A percentile compares a stretch with the other conserved stretches of the same genome.
Evolutionary conservation across 2,113 vertebrate genomes (phyloP).

Genomic region (Scartelaos histophorus): DNA sequence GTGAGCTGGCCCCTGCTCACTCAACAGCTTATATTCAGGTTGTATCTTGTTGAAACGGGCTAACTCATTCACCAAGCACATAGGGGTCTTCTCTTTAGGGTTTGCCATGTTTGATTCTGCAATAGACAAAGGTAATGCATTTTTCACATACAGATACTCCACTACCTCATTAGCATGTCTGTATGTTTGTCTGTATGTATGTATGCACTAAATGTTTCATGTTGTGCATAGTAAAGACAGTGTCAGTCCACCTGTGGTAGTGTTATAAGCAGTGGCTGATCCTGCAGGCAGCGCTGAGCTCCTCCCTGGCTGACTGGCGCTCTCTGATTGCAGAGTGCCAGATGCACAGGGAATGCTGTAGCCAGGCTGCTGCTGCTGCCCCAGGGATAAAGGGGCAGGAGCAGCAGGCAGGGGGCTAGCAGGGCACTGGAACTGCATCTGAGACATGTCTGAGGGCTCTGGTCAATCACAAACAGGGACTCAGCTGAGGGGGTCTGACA

Average conservation of each 20-base stretch:
- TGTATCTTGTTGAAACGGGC: constrained; percentile 96
- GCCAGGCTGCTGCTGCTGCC: constrained; percentile 81
- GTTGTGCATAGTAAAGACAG: neutral
- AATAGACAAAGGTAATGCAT: constrained; percentile 17
- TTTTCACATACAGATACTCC: neutral
- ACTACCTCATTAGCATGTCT: neutral
- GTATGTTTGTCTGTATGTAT: no score
- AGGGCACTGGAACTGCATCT: constrained; percentile 90
- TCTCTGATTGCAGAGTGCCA: constrained; percentile 90
- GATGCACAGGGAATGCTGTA: constrained; percentile 89
- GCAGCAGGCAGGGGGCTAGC: constrained; percentile 83
- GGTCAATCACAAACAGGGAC: constrained; percentile 31
- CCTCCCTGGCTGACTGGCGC: constrained; percentile 91
- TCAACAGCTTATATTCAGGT: constrained; percentile 91
- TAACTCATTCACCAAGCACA: constrained; percentile 99
- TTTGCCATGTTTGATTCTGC: constrained; percentile 96
- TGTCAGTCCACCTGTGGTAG: constrained; percentile 83
- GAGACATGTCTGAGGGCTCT: constrained; percentile 86
- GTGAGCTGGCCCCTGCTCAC: constrained; percentile 92
- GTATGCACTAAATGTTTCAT: neutral
- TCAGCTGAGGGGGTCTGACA: constrained; percentile 42
- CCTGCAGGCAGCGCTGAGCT: constrained; percentile 92
- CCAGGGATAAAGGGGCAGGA: constrained; percentile 70
- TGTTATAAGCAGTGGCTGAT: constrained; percentile 87
- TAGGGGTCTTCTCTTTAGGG: constrained; percentile 98